Conservation (phyloP, 2,888 invertebrate species). For the Dilophus febrilis region DNA sequence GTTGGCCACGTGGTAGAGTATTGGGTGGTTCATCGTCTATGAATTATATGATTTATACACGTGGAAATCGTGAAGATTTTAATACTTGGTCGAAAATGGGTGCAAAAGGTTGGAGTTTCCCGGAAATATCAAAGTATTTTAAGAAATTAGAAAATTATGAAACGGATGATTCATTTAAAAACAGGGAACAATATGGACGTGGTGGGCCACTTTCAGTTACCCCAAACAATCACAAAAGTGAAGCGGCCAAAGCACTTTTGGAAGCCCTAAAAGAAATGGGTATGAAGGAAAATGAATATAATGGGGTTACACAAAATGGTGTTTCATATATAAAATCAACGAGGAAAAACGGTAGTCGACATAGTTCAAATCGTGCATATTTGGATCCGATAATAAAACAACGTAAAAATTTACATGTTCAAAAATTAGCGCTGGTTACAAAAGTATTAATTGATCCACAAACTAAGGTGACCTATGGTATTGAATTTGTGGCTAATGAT, state of each 20-base stretch:
- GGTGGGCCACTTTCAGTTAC: conserved; percentile 16
- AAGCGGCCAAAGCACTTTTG: conserved; percentile 15
- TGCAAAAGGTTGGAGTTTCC: conserved; percentile 23
- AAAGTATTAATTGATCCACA: conserved; percentile 40
- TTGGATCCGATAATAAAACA: conserved; percentile 34
- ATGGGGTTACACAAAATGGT: conserved; percentile 25
- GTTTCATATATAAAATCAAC: conserved; percentile 43
- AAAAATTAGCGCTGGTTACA: conserved; percentile 40
- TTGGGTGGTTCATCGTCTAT: conserved; percentile 33
- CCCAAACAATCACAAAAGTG: conserved; percentile 12
- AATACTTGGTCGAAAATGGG: conserved; percentile 29
- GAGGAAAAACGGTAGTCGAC: conserved; percentile 45
- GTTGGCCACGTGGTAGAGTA: conserved; percentile 31
- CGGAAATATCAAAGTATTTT: conserved; percentile 32
- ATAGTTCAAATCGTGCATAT: conserved; percentile 51
- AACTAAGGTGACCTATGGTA: conserved; percentile 39
- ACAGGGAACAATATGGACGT: conserved; percentile 12
- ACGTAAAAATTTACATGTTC: conserved; percentile 44
- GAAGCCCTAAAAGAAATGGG: conserved; percentile 12
- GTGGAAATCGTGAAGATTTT: conserved; percentile 31
- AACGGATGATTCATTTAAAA: conserved; percentile 6
- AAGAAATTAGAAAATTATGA: conserved; percentile 16
- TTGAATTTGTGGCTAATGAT: conserved; percentile 38
- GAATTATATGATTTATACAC: conserved; percentile 33
- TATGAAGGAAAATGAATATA: conserved; percentile 12